phyloP scores from a whole-genome alignment of 2,888 invertebrate genomes.

The Calameuta filiformis region DNA sequence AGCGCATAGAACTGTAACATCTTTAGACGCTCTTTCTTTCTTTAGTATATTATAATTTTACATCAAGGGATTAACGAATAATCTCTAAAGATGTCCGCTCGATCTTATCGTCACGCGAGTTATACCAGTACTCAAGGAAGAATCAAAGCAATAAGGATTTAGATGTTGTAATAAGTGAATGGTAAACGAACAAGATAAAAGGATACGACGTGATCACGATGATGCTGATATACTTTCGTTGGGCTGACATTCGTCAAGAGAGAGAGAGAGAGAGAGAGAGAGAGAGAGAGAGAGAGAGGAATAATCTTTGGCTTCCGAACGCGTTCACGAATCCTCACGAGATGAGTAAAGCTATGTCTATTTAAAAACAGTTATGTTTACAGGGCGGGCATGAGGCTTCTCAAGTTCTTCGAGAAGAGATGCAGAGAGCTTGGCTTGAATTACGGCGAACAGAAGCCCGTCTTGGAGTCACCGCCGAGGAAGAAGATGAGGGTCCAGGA shows the following conservation, averaged over 20 bases:
- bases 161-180: neutral
- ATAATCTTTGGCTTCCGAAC: conserved; percentile 66
- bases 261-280: neutral
- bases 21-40: neutral
- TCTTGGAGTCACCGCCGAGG: conserved; percentile 12
- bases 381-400: conserved; percentile 81
- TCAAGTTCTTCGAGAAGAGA: conserved; percentile 78
- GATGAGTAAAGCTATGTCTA: conserved; percentile 25
- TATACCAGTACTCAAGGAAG: neutral
- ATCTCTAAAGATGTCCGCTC: neutral
- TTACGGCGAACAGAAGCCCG: conserved; percentile 65
- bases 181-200: neutral
- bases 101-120: neutral
- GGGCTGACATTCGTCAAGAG: neutral
- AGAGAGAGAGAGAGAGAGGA: neutral
- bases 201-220: neutral
- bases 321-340: conserved; percentile 15
- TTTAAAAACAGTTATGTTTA: conserved; percentile 62
- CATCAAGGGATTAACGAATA: neutral
- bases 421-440: conserved; percentile 76
- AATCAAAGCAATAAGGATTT: neutral
- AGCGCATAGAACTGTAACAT: neutral
- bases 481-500: conserved; percentile 47
- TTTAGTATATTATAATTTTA: neutral
- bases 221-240: neutral